A percentile compares a stretch with the other conserved stretches of the same genome.
These are phyloP conservation scores for Nesidiocoris tenuis DNA, from an alignment of 2,888 invertebrate species.

Conservation along the genomic window DNA sequence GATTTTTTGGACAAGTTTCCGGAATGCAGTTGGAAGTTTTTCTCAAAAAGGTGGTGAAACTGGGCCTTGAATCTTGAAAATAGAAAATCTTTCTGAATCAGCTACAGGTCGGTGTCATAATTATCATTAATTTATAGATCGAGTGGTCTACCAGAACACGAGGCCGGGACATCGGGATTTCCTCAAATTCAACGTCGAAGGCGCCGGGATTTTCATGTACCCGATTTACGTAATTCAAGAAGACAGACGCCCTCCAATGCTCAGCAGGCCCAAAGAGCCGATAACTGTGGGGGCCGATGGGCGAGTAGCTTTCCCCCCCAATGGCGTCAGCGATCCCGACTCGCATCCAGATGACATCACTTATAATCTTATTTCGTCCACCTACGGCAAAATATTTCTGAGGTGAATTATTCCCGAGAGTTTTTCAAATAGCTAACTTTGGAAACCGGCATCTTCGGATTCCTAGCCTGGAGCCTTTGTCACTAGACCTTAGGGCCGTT, in stretches of 20 bases:
- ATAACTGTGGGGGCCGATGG: conserved; percentile 12
- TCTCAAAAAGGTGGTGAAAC: too few species aligned
- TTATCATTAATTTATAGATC: too few species aligned
- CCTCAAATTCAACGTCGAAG: conserved; percentile 26
- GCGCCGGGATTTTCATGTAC: conserved; percentile 23
- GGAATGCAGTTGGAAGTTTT: too few species aligned
- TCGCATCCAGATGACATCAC: conserved; percentile 24
- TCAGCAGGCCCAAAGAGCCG: conserved; percentile 11
- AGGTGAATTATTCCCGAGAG: conserved; percentile 19
- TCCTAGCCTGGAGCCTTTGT: too few species aligned
- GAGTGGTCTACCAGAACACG: conserved; percentile 29
- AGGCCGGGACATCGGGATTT: conserved; percentile 24
- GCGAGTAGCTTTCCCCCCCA: conserved; percentile 9
- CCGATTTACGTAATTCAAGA: conserved; percentile 32
- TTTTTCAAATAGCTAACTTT: too few species aligned
- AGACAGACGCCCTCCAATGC: conserved; percentile 8
- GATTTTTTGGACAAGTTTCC: too few species aligned
- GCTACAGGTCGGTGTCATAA: too few species aligned
- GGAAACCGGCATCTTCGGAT: too few species aligned
- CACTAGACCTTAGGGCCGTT: too few species aligned
- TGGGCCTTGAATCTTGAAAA: too few species aligned
- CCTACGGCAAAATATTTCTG: conserved; percentile 24
- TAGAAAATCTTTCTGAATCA: too few species aligned
- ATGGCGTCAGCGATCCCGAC: conserved; percentile 27
- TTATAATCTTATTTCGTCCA: conserved; percentile 5